Percentiles rank a stretch among this genome's conserved stretches.
phyloP scores from a whole-genome alignment of 2,888 invertebrate genomes.

The Heliconius sara region DNA sequence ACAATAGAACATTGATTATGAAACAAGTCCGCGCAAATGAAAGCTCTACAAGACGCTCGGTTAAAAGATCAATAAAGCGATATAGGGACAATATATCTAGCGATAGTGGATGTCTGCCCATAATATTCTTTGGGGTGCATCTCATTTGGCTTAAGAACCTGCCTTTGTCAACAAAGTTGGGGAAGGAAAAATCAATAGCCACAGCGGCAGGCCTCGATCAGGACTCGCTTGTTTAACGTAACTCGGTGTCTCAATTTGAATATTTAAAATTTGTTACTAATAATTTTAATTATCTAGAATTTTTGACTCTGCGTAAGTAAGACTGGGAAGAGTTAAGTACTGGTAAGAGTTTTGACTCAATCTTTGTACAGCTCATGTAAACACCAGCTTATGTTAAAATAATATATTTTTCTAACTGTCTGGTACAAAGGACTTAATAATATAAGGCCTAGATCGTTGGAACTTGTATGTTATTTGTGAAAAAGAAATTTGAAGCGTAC shows the following conservation, averaged over 20 bases:
- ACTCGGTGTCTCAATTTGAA: constrained; percentile 70
- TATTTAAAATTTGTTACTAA: constrained; percentile 32
- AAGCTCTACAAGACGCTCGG: constrained; percentile 45
- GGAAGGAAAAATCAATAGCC: constrained; percentile 82
- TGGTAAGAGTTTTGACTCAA: no score
- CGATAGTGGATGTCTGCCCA: constrained; percentile 79
- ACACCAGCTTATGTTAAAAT: background rate
- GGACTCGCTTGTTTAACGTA: constrained; percentile 66
- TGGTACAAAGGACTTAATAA: background rate
- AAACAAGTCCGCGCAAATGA: constrained; percentile 39
- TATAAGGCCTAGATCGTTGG: background rate
- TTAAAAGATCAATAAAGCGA: constrained; percentile 56
- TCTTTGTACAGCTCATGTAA: background rate
- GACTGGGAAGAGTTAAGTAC: background rate
- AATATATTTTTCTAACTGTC: background rate
- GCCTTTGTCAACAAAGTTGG: constrained; percentile 83
- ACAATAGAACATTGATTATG: constrained; percentile 11
- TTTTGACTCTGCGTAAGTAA: background rate
- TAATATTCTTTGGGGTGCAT: constrained; percentile 85
- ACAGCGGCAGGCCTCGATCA: constrained; percentile 72
- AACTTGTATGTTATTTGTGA: background rate
- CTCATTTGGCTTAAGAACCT: constrained; percentile 84
- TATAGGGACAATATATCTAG: constrained; percentile 54
- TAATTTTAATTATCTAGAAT: background rate
- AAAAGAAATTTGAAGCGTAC: no score